Conservation (phyloP, 92 coral and sea anemone genomes). For the Epizoanthus ramosus region DNA sequence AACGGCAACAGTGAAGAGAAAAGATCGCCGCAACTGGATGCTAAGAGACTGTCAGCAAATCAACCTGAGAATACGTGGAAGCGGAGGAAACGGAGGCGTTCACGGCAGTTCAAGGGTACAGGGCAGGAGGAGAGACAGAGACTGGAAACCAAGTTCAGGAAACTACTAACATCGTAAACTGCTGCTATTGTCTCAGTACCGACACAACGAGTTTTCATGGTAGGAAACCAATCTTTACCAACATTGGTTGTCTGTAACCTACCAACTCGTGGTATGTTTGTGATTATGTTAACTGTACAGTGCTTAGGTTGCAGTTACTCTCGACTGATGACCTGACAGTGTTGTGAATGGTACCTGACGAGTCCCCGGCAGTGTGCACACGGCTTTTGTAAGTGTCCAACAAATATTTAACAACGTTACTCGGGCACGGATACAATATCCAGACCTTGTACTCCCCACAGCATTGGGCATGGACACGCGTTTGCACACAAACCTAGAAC, state of each 20-base stretch:
- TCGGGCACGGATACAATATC: no score
- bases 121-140: constrained; percentile 24
- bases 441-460: no score
- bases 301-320: no score
- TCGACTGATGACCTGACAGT: no score
- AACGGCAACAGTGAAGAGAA: neutral
- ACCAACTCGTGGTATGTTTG: neutral
- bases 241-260: neutral
- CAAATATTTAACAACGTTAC: no score
- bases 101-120: constrained; percentile 50
- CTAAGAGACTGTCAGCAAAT: neutral
- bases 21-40: neutral
- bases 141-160: constrained; percentile 34
- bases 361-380: no score
- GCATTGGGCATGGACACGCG: no score
- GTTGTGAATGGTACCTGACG: no score
- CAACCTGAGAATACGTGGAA: neutral
- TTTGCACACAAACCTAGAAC: no score
- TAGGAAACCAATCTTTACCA: neutral
- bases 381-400: no score
- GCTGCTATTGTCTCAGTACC: neutral
- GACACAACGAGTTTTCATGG: neutral
- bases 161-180: neutral
- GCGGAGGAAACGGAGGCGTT: constrained; percentile 46
- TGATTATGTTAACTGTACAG: no score